Evolutionary conservation across 2,888 invertebrate species (phyloP), one percentile per base, ranked within the genome.

Genomic region (Octodonta nipae): DNA sequence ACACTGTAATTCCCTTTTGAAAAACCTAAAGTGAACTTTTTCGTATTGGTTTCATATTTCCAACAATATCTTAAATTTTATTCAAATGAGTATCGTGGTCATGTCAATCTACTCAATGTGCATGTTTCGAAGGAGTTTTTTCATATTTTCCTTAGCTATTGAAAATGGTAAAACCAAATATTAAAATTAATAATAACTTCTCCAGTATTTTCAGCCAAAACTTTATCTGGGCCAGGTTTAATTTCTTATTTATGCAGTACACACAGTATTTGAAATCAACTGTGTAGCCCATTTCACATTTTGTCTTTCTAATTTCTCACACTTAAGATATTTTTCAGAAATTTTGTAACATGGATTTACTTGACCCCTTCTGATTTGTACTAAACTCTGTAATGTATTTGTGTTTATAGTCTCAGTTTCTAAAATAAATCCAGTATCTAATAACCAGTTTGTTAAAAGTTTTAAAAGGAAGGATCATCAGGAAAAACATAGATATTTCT

Each of bases 401-500:
- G 16, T 34, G 11, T 12, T 16, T 12, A 16, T 31, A 2, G 5
- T 14, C 4, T 4, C 26, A 3, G 16, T 25, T 3, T 3, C 8
- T 12, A 35, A 30, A 3, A n/a, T 13, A 33, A 35, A 35, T 11
- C 35, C 33, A 16, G 28, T 25, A 26, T 40, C 40, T 10, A 40
- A n/a, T 13, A 35, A 26, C 37, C 26, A 36, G 20, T 38, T 42
- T 27, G 33, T 28, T 15, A 34, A 11, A 11, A 34, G 29, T 33
- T 34, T 35, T 31, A 38, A 32, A 3, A 34, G 8, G 8, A 26
- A 3, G 31, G 25, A 1, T 11, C 25, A 13, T 34, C 34, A 11
- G 38, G 30, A 35, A 42, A 38, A 24, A 39, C 26, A 28, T 31
- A 41, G 12, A 44, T 34, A 8, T 40, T 34, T 14, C 30, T 15